These are phyloP conservation scores for Rhineura floridana DNA, from an alignment of 2,113 vertebrate species.

Conservation along the genomic window DNA sequence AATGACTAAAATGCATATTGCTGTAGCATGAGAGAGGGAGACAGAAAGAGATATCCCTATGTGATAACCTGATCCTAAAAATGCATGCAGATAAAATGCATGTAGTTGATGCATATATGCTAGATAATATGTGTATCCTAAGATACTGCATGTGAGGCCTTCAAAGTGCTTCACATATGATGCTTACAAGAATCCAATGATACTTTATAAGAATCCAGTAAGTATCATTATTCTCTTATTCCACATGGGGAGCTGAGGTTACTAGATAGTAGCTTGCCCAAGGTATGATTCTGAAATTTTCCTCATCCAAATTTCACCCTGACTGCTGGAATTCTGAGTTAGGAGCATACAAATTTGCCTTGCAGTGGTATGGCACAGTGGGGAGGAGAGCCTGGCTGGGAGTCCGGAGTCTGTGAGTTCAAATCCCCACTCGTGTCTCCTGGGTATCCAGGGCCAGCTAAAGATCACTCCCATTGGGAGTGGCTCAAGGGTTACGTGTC, in stretches of 20 bases:
- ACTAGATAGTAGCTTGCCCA: neutral
- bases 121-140: neutral
- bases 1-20: neutral
- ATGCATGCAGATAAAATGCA: neutral
- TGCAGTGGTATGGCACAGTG: too few relatives aligned
- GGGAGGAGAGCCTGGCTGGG: too few relatives aligned
- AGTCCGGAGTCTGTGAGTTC: too few relatives aligned
- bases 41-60: conserved; percentile 1
- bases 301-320: neutral
- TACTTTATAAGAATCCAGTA: neutral
- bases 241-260: neutral
- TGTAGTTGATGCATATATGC: too few relatives aligned
- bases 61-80: neutral
- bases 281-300: neutral
- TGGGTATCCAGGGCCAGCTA: too few relatives aligned
- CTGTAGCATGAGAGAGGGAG: neutral
- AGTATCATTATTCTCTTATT: neutral
- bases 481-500: too few relatives aligned
- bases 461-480: too few relatives aligned
- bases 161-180: neutral
- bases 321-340: neutral
- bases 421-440: too few relatives aligned
- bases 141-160: neutral
- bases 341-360: neutral
- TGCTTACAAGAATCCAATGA: neutral